phyloP scores from a whole-genome alignment of 2,797 vertebrate species.

The Neopelma chrysocephalum region DNA sequence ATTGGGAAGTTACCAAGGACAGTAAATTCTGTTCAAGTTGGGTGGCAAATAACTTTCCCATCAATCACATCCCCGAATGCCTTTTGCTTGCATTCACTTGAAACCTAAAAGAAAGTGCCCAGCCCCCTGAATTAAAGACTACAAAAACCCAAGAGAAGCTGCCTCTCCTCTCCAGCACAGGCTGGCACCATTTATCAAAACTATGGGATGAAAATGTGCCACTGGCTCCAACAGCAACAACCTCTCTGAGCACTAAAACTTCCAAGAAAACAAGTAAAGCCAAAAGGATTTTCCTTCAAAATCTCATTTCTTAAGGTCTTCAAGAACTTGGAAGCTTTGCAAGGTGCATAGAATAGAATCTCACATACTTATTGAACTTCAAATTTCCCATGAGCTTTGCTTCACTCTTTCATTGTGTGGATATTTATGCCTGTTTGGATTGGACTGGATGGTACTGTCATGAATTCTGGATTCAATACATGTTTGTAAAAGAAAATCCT shows the following conservation, averaged over 20 bases:
- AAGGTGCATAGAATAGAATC: neutral
- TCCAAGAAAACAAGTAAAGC: neutral
- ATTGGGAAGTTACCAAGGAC: neutral
- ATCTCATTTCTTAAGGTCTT: neutral
- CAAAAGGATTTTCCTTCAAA: constrained; percentile 1
- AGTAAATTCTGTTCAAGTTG: neutral
- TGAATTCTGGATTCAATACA: neutral
- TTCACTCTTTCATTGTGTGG: neutral
- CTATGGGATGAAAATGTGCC: neutral
- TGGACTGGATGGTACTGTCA: neutral
- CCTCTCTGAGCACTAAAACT: neutral
- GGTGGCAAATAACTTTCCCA: neutral
- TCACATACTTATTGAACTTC: neutral
- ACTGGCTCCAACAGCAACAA: neutral
- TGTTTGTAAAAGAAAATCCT: neutral
- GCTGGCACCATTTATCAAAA: neutral
- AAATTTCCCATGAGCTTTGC: neutral
- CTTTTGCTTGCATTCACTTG: neutral
- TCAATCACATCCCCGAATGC: neutral
- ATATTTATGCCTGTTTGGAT: neutral
- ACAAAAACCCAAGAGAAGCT: neutral
- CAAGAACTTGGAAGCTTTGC: neutral
- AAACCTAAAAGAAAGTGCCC: neutral
- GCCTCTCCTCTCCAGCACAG: neutral
- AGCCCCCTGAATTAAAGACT: neutral